Evolutionary conservation across 2,797 vertebrate genomes (phyloP).

Genomic region (Masticophis lateralis): DNA sequence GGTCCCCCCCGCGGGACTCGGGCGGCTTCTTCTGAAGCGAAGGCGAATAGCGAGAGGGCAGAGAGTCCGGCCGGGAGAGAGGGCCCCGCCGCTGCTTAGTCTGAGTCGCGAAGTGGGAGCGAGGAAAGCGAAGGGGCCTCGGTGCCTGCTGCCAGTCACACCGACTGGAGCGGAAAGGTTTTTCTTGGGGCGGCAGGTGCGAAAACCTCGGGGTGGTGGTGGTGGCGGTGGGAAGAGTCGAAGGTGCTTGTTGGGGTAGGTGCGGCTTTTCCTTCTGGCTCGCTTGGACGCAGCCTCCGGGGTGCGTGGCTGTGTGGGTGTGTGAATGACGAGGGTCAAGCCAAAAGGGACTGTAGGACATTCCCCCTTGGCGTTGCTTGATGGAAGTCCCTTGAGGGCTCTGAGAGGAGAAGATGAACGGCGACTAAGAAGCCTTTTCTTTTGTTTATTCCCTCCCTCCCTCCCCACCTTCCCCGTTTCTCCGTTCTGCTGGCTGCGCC

Average conservation of each 20-base stretch:
- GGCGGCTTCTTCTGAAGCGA: not conserved
- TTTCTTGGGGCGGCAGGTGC: constrained; percentile 16
- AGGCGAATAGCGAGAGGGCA: no score
- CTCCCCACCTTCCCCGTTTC: no score
- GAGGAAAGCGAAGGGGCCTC: no score
- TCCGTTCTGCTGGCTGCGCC: not conserved
- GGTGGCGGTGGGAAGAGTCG: no score
- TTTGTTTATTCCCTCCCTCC: not conserved
- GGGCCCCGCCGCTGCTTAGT: not conserved
- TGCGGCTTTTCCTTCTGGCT: not conserved
- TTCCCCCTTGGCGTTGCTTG: not conserved
- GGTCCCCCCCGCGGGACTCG: not conserved
- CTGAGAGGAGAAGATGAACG: not conserved
- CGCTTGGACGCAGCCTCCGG: not conserved
- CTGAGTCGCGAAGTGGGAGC: not conserved
- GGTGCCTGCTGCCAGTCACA: not conserved
- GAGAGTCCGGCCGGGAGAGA: not conserved
- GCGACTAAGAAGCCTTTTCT: not conserved
- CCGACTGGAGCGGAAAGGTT: not conserved
- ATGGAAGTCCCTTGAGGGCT: not conserved
- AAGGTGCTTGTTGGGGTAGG: no score
- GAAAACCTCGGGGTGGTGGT: no score
- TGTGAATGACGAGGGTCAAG: not conserved
- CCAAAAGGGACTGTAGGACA: not conserved
- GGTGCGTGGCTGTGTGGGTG: not conserved